Conservation (phyloP, 2,113 vertebrate genomes). For the Mirza zaza region DNA sequence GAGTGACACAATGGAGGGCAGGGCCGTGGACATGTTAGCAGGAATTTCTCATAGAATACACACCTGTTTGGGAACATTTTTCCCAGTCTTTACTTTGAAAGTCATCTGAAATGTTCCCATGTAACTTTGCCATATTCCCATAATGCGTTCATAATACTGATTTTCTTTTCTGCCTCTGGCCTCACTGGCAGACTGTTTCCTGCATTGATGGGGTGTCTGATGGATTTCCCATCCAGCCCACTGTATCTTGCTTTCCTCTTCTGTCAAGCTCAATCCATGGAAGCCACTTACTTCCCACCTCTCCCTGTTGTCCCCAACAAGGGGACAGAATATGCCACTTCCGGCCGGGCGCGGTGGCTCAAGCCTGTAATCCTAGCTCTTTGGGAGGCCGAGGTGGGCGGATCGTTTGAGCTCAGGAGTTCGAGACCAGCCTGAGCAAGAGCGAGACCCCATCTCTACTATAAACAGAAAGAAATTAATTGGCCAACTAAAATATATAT, state of each 20-base stretch:
- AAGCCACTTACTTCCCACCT: neutral
- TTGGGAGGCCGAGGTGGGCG: too few species aligned
- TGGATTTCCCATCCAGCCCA: neutral
- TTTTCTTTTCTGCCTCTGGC: neutral
- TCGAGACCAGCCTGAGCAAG: too few species aligned
- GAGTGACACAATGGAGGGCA: neutral
- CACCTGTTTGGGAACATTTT: neutral
- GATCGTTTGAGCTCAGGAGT: too few species aligned
- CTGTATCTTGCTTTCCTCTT: neutral
- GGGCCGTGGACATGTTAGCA: accelerated
- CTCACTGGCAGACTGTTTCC: neutral
- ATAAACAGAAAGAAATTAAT: too few species aligned
- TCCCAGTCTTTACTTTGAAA: neutral
- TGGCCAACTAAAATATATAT: too few species aligned
- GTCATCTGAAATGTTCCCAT: neutral
- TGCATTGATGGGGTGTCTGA: neutral
- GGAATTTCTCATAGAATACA: neutral
- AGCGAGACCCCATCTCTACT: too few species aligned
- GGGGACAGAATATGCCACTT: too few species aligned
- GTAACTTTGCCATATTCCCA: neutral
- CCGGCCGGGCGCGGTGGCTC: too few species aligned
- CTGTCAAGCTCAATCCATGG: too few species aligned
- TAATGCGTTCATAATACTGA: too few species aligned
- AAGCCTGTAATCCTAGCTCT: too few species aligned
- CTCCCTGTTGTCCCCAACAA: neutral